Evolutionary conservation across 2,797 vertebrate species (phyloP).

Genomic region (Cirrhinus molitorella): DNA sequence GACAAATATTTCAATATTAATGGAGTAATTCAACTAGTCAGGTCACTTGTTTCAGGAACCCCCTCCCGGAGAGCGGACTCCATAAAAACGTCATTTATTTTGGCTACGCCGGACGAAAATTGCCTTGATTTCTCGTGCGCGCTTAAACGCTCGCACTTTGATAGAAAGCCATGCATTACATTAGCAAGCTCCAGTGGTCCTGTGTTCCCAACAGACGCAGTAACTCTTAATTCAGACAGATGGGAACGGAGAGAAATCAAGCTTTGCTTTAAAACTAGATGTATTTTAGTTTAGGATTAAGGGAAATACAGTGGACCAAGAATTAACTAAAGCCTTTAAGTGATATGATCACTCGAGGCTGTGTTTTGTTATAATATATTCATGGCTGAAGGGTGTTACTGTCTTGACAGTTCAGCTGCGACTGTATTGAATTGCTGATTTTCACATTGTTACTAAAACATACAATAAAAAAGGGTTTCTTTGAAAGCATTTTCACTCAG

Average conservation of each 20-base stretch:
- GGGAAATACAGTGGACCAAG: neutral
- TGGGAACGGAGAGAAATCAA: neutral
- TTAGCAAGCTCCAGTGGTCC: conserved; percentile 39
- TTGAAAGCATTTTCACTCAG: neutral
- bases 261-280: neutral
- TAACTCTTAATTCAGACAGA: conserved; percentile 15
- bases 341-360: neutral
- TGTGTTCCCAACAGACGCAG: conserved; percentile 18
- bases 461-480: neutral
- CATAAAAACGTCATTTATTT: conserved; percentile 76
- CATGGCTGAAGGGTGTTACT: neutral
- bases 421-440: neutral
- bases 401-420: neutral
- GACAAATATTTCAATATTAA: conserved; percentile 84
- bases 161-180: conserved; percentile 56
- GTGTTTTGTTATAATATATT: too few species aligned
- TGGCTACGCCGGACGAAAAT: conserved; percentile 68
- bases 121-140: conserved; percentile 71
- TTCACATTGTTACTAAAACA: neutral
- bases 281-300: neutral
- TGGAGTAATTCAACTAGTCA: conserved; percentile 80
- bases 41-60: conserved; percentile 75
- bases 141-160: conserved; percentile 66
- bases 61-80: conserved; percentile 69
- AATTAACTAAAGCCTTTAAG: neutral